Evolutionary conservation across 1,140 invertebrate genomes (phyloP).

Genomic region (Eubasilissa regina): DNA sequence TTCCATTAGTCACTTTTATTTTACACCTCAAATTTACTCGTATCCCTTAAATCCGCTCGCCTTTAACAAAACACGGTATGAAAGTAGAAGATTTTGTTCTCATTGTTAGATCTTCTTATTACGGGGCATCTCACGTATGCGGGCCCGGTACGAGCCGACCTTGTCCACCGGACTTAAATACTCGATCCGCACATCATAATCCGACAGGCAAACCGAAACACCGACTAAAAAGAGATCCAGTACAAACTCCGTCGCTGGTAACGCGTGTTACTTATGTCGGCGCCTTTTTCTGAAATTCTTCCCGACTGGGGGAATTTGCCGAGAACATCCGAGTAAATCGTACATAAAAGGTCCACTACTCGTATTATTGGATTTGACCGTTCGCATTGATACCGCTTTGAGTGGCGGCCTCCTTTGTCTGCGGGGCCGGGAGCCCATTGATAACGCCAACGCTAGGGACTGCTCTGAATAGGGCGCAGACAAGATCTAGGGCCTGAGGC

Average conservation of each 20-base stretch:
- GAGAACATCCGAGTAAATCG: slow-evolving; percentile 4
- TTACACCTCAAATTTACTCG: neutral
- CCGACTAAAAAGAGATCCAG: neutral
- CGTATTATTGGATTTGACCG: slow-evolving; percentile 40
- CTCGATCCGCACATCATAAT: neutral
- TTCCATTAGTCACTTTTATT: neutral
- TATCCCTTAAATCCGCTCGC: neutral
- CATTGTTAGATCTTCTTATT: slow-evolving; percentile 22
- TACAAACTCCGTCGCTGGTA: neutral
- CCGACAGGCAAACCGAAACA: neutral
- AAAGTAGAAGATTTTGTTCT: slow-evolving; percentile 17
- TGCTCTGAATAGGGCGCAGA: neutral
- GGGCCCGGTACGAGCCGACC: slow-evolving; percentile 19
- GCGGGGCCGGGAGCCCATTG: slow-evolving; percentile 6
- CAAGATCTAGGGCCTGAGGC: slow-evolving; percentile 7
- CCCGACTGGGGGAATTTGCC: neutral
- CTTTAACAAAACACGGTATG: slow-evolving; percentile 20
- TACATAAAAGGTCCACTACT: slow-evolving; percentile 31
- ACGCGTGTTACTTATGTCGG: neutral
- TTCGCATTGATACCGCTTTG: slow-evolving; percentile 32
- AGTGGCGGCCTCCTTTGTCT: slow-evolving; percentile 32
- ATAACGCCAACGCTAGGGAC: neutral
- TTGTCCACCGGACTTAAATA: slow-evolving; percentile 12
- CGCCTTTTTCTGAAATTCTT: neutral
- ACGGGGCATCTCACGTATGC: slow-evolving; percentile 17